Conservation (phyloP, 2,888 invertebrate genomes). For the Noctua fimbriata region DNA sequence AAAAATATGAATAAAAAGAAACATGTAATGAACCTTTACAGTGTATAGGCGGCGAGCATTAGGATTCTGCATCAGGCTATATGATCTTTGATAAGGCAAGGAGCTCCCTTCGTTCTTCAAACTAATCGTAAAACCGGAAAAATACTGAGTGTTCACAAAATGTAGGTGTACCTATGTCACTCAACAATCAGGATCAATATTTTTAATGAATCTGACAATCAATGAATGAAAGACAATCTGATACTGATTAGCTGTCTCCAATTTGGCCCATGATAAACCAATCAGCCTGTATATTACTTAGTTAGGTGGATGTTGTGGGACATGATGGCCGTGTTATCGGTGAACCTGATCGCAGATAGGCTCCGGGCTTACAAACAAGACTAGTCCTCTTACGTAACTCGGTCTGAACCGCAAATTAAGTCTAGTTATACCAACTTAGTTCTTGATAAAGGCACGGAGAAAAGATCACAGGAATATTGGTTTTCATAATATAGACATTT, state of each 20-base stretch:
- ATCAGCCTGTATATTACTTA: slow-evolving; percentile 23
- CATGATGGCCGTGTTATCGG: slow-evolving; percentile 40
- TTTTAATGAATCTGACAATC: background rate
- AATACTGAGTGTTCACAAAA: background rate
- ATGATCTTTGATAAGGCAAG: background rate
- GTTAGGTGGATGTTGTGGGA: slow-evolving; percentile 27
- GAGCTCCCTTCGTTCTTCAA: background rate
- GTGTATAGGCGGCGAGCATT: background rate
- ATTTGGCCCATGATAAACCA: slow-evolving; percentile 14
- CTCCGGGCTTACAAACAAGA: slow-evolving; percentile 28
- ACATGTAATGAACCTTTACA: background rate
- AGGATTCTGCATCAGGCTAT: too few species aligned
- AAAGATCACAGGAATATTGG: slow-evolving; percentile 20
- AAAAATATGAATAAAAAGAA: background rate
- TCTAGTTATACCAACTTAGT: slow-evolving; percentile 18
- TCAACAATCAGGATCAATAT: background rate
- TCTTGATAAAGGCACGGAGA: background rate
- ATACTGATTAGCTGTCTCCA: background rate
- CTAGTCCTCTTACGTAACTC: slow-evolving; percentile 38
- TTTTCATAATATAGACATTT: slow-evolving; percentile 12
- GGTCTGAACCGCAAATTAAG: slow-evolving; percentile 28
- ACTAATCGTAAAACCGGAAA: background rate
- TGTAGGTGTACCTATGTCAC: background rate
- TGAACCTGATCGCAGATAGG: slow-evolving; percentile 45
- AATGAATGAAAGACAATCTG: background rate